Percentiles rank a stretch among this genome's conserved stretches.
These are phyloP conservation scores for Lutra lutra DNA, from an alignment of 2,797 vertebrate genomes.

Conservation along the genomic window DNA sequence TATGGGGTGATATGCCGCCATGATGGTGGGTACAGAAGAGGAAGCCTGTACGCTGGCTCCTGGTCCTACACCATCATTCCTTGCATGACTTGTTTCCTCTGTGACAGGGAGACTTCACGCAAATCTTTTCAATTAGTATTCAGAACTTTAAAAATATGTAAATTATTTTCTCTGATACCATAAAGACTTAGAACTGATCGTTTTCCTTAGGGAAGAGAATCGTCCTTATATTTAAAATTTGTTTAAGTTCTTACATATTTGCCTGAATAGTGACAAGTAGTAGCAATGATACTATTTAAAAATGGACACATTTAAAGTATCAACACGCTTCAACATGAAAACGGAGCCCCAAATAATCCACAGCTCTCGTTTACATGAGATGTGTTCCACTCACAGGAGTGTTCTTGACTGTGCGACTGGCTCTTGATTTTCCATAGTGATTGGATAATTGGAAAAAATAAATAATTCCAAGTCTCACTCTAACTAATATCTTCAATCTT, in stretches of 20 bases:
- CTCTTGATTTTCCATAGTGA: background rate
- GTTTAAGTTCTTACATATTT: background rate
- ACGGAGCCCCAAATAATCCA: background rate
- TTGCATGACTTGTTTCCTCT: background rate
- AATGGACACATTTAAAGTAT: background rate
- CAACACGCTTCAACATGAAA: background rate
- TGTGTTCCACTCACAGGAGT: background rate
- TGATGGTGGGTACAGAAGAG: background rate
- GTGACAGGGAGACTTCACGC: background rate
- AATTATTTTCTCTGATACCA: background rate
- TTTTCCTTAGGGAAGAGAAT: background rate
- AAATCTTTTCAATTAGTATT: background rate
- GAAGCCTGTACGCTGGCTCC: background rate
- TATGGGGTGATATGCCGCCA: background rate
- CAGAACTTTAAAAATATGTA: background rate
- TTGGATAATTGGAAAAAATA: background rate
- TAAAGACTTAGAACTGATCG: background rate
- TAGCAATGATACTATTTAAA: background rate
- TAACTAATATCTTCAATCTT: background rate
- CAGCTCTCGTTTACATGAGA: background rate
- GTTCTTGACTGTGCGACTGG: background rate
- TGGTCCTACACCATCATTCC: background rate
- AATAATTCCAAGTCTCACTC: background rate
- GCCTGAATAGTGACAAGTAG: background rate
- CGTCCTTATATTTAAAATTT: background rate